These are phyloP conservation scores for Ptychobarbus kaznakovi DNA, from an alignment of 2,797 vertebrate genomes.

Conservation along the genomic window DNA sequence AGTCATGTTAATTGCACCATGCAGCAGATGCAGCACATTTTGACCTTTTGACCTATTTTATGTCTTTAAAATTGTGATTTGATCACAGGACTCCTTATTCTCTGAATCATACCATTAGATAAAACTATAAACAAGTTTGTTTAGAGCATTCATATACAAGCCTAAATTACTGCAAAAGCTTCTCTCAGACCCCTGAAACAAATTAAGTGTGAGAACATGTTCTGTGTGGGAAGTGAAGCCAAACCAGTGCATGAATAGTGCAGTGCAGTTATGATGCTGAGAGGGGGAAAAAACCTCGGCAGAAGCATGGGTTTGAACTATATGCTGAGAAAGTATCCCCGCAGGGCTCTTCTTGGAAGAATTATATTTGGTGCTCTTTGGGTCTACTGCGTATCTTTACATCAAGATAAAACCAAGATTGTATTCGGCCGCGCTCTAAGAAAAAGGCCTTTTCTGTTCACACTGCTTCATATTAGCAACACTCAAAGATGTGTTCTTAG, in stretches of 20 bases:
- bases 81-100: too few relatives aligned
- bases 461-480: background rate
- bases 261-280: constrained; percentile 21
- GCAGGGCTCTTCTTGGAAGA: constrained; percentile 41
- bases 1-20: background rate
- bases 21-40: background rate
- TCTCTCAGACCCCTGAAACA: background rate
- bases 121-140: background rate
- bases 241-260: constrained; percentile 17
- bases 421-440: background rate
- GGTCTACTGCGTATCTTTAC: constrained; percentile 56
- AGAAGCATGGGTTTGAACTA: constrained; percentile 29
- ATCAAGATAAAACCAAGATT: constrained; percentile 59
- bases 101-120: too few relatives aligned
- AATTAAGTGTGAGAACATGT: background rate
- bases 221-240: background rate
- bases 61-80: background rate
- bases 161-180: background rate
- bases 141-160: background rate
- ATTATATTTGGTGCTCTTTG: constrained; percentile 64
- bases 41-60: background rate
- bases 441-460: constrained; percentile 5
- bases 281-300: background rate
- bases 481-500: constrained; percentile 16
- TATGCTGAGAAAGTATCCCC: constrained; percentile 47